Conservation (phyloP, 2,113 vertebrate genomes). For the Clarias magur region DNA sequence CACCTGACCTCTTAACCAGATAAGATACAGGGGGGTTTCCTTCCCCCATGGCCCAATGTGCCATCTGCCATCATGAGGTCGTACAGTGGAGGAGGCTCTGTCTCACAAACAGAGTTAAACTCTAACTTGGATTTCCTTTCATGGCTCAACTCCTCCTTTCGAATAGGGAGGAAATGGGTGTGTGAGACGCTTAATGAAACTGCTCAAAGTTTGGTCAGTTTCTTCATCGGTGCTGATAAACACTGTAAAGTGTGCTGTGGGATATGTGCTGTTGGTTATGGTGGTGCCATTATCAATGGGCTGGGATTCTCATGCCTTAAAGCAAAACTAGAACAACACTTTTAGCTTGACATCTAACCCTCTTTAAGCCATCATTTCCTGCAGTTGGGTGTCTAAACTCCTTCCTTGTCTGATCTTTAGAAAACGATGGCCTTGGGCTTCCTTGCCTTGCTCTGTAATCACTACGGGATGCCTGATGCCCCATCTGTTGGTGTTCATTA, state of each 20-base stretch:
- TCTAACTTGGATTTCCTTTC: slow-evolving; percentile 36
- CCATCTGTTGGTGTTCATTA: slow-evolving; percentile 76
- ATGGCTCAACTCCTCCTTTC: slow-evolving; percentile 15
- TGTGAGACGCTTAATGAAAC: neutral
- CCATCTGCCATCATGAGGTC: slow-evolving; percentile 85
- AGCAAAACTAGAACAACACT: slow-evolving; percentile 7
- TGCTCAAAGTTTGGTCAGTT: neutral
- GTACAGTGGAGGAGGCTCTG: slow-evolving; percentile 57
- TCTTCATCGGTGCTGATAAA: neutral
- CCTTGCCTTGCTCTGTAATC: slow-evolving; percentile 69
- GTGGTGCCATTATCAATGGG: slow-evolving; percentile 17
- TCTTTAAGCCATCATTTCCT: slow-evolving; percentile 67
- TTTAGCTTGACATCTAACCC: neutral
- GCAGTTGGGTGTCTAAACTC: slow-evolving; percentile 59
- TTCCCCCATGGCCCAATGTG: slow-evolving; percentile 75
- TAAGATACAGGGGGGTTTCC: slow-evolving; percentile 77
- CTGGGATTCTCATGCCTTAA: slow-evolving; percentile 48
- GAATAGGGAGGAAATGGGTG: neutral
- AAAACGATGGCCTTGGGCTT: slow-evolving; percentile 60
- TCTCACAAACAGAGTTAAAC: slow-evolving; percentile 55
- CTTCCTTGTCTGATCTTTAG: slow-evolving; percentile 68
- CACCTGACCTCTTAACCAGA: slow-evolving; percentile 85
- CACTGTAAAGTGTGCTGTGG: neutral
- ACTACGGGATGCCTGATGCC: slow-evolving; percentile 64
- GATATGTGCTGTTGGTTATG: neutral